phyloP scores from a whole-genome alignment of 2,113 vertebrate species.

The Crypturellus undulatus region DNA sequence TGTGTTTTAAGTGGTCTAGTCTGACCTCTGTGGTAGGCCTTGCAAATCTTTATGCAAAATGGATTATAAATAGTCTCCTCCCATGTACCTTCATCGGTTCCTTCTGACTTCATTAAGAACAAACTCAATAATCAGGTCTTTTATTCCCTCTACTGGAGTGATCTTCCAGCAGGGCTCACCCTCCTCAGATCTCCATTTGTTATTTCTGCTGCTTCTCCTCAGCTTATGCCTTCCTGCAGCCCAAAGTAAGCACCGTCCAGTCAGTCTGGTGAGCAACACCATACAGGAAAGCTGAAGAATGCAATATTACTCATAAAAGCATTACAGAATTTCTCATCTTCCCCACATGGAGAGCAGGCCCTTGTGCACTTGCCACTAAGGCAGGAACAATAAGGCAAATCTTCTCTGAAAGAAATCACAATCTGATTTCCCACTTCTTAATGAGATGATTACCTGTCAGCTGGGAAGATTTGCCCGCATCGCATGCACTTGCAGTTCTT shows the following conservation, averaged over 20 bases:
- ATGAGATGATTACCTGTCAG: not conserved
- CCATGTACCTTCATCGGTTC: not conserved
- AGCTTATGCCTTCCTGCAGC: not conserved
- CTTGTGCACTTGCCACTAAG: not conserved
- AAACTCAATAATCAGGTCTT: not conserved
- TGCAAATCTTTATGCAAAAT: fast-evolving
- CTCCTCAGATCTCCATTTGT: not conserved
- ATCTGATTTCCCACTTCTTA: not conserved
- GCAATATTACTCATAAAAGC: not conserved
- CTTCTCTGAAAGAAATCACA: not conserved
- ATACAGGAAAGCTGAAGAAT: not conserved
- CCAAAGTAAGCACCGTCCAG: not conserved
- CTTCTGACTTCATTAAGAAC: not conserved
- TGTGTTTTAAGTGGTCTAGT: not conserved
- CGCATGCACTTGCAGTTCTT: fast-evolving
- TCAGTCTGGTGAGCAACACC: not conserved
- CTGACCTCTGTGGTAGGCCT: not conserved
- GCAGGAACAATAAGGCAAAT: not conserved
- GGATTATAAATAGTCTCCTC: not conserved
- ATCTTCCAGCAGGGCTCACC: not conserved
- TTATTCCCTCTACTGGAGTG: not conserved
- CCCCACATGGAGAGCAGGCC: not conserved
- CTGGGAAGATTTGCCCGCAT: not conserved
- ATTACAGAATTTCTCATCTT: not conserved
- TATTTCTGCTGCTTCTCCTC: not conserved